These are phyloP conservation scores for Rhopalosiphum padi DNA, from an alignment of 1,140 invertebrate species.

Conservation along the genomic window DNA sequence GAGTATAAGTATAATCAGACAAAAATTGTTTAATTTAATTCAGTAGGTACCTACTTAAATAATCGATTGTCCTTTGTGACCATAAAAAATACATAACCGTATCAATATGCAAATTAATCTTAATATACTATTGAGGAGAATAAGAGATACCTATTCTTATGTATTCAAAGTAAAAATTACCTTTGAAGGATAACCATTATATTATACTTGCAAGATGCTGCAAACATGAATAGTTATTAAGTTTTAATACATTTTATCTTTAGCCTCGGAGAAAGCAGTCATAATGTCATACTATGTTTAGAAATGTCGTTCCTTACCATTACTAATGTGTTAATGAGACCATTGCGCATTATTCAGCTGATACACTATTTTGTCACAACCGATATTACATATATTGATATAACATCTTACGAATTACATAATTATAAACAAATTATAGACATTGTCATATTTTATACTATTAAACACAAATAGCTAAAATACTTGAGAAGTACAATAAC, in stretches of 20 bases:
- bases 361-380: neutral
- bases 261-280: constrained; percentile 19
- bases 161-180: neutral
- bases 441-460: neutral
- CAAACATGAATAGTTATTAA: constrained; percentile 3
- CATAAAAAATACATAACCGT: neutral
- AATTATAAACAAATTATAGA: neutral
- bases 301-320: constrained; percentile 17
- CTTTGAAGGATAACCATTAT: neutral
- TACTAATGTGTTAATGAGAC: constrained; percentile 28
- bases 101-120: constrained; percentile 1
- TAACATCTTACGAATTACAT: neutral
- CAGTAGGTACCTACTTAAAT: neutral
- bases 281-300: neutral
- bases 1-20: neutral
- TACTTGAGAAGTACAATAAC: neutral
- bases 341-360: neutral
- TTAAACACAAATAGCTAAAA: neutral
- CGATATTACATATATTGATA: neutral
- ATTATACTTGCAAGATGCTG: neutral
- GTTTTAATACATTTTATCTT: constrained; percentile 4
- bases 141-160: neutral
- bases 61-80: constrained; percentile 26
- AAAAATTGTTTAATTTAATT: neutral
- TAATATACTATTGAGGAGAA: neutral